Evolutionary conservation across 2,113 vertebrate species (phyloP), one percentile per base, ranked within the genome.

Genomic region (Phaethon lepturus): DNA sequence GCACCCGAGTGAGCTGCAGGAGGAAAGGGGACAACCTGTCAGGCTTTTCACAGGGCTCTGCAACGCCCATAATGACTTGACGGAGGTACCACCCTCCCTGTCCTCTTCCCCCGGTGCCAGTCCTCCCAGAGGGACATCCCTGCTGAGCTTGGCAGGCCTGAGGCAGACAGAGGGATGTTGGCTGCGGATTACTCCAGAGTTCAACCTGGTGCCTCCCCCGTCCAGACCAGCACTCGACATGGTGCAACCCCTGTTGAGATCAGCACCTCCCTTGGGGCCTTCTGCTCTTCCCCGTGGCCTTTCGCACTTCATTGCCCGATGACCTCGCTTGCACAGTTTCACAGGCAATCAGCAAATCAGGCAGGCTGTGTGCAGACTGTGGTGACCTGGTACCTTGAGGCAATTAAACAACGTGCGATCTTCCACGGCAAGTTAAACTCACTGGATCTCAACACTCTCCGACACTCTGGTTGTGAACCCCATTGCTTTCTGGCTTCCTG

Each of bases 1-100:
- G 99, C 52, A 99, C 99, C 93, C 99, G 98, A 24, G 99, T 99
- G 75, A 99, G 98, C 99, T 99, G 96, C 94, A 64, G 95, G 52
- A 75, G 69, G 73, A 91, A 88, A 89, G 82, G 58, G 55, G 91
- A 95, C 91, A 92, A 91, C 45, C 69, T 9, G 73, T 96, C 96
- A 96, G 97, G 23, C 49, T 71, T 33, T 79, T 53, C 64, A 58
- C 11, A 29, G 31, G 7, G 33, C 50, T 55, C 42, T 19, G 52
- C 17, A 55, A n/a, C 5, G n/a, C 16, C 38, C 47, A 23, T 28
- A 29, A 55, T 1, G n/a, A 29, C 59, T 40, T 2, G 6, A 2
- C 0, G 1, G 28, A 44, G 13, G 6, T 55, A 31, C 12, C 55
- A 44, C 35, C 33, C 14, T 35, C 63, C 38, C 47, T 31, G 25